These are phyloP conservation scores for Autographa pulchrina DNA, from an alignment of 2,888 invertebrate genomes.

Conservation along the genomic window DNA sequence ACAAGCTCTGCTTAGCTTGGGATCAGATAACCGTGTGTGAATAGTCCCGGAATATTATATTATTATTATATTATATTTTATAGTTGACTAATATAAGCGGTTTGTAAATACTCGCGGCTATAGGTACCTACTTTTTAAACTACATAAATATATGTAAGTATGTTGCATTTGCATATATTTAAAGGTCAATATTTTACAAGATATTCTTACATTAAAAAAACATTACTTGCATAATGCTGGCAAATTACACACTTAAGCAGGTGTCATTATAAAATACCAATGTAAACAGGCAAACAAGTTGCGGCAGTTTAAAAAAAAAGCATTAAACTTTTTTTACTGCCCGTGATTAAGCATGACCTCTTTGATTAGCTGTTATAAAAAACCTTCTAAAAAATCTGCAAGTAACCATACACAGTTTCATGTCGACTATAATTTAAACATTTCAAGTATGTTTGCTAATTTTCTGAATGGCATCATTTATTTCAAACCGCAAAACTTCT, in stretches of 20 bases:
- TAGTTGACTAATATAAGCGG: too few species aligned
- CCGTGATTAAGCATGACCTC: slow-evolving; percentile 31
- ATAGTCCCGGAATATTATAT: too few species aligned
- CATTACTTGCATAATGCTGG: too few species aligned
- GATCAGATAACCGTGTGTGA: too few species aligned
- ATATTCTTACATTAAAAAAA: too few species aligned
- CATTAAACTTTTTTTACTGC: slow-evolving; percentile 11
- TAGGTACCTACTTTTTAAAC: too few species aligned
- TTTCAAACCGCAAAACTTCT: background rate
- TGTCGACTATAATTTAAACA: background rate
- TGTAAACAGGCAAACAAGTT: background rate
- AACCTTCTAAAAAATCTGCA: slow-evolving; percentile 38
- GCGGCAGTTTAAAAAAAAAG: background rate
- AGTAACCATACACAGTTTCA: background rate
- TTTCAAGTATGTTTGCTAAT: background rate
- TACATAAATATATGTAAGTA: too few species aligned
- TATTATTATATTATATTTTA: too few species aligned
- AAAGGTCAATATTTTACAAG: too few species aligned
- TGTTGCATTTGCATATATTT: too few species aligned
- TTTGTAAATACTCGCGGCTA: too few species aligned
- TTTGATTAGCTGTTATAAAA: slow-evolving; percentile 38
- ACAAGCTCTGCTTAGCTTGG: too few species aligned
- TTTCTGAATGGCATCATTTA: slow-evolving; percentile 32
- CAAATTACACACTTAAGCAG: background rate
- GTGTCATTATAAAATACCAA: background rate